A percentile compares a stretch with the other conserved stretches of the same genome.
Evolutionary conservation across 2,888 invertebrate genomes (phyloP).

Genomic region (Anticlea derivata): DNA sequence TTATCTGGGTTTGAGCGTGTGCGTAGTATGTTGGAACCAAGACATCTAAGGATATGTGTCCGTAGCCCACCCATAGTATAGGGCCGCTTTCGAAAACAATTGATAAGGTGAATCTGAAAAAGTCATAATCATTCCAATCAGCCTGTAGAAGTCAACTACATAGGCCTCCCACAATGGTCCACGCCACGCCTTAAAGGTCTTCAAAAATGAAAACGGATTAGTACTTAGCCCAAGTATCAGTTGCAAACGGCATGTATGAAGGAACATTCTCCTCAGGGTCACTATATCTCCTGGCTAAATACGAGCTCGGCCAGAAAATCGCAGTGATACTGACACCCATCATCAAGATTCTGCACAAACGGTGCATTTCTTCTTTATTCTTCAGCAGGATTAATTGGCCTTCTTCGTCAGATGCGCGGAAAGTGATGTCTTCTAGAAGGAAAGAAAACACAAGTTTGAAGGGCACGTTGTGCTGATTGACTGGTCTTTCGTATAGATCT

Average conservation of each 20-base stretch:
- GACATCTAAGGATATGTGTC: conserved; percentile 47
- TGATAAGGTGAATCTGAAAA: conserved; percentile 43
- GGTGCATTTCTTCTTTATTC: conserved; percentile 36
- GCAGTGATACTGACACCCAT: conserved; percentile 10
- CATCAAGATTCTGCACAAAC: conserved; percentile 27
- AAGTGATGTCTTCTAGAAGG: conserved; percentile 41
- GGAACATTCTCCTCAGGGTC: conserved; percentile 35
- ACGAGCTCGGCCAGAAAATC: conserved; percentile 35
- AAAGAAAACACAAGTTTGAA: not conserved
- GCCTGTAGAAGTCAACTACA: too few relatives aligned
- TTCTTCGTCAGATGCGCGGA: conserved; percentile 39
- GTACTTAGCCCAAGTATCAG: conserved; percentile 45
- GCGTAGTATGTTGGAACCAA: conserved; percentile 48
- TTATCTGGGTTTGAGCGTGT: conserved; percentile 50
- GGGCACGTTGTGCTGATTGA: too few relatives aligned
- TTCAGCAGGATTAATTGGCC: conserved; percentile 39
- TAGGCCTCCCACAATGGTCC: too few relatives aligned
- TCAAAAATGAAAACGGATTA: too few relatives aligned
- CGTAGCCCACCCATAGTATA: conserved; percentile 44
- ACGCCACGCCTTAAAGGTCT: too few relatives aligned
- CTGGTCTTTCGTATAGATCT: too few relatives aligned
- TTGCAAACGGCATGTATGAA: conserved; percentile 46
- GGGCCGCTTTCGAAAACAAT: conserved; percentile 39
- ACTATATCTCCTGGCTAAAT: conserved; percentile 37
- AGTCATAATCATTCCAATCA: too few relatives aligned